Evolutionary conservation across 2,113 vertebrate genomes (phyloP).

Genomic region (Crotophaga sulcirostris): DNA sequence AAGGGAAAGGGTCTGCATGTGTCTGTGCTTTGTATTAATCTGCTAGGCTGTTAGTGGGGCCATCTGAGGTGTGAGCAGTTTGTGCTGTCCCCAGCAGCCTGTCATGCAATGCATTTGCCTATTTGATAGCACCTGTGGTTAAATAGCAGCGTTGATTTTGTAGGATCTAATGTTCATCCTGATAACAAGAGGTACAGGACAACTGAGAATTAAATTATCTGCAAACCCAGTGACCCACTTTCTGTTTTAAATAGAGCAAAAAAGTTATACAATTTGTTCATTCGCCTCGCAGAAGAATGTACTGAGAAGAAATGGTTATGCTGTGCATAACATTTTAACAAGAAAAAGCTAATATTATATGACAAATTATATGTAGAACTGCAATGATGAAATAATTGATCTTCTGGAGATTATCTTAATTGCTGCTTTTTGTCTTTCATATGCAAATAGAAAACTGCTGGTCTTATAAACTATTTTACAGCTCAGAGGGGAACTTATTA

Average conservation of each 20-base stretch:
- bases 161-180: not conserved
- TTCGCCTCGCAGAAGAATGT: not conserved
- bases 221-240: conserved; percentile 35
- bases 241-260: not conserved
- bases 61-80: not conserved
- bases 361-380: not conserved
- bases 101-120: not conserved
- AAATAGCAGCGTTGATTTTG: not conserved
- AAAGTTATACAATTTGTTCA: not conserved
- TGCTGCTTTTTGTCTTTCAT: conserved; percentile 8
- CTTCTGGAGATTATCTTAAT: conserved; percentile 10
- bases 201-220: conserved; percentile 14
- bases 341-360: not conserved
- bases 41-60: not conserved
- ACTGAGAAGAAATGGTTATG: not conserved
- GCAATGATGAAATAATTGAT: not conserved
- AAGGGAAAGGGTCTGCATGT: not conserved
- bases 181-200: not conserved
- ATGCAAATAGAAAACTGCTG: conserved; percentile 23
- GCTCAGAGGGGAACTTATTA: not conserved
- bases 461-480: not conserved
- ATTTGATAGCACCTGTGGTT: not conserved
- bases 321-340: not conserved
- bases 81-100: not conserved
- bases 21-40: not conserved